Base-by-base conservation (phyloP, 64 coral and sea anemone species). In the Stichodactyla mertensii region DNA sequence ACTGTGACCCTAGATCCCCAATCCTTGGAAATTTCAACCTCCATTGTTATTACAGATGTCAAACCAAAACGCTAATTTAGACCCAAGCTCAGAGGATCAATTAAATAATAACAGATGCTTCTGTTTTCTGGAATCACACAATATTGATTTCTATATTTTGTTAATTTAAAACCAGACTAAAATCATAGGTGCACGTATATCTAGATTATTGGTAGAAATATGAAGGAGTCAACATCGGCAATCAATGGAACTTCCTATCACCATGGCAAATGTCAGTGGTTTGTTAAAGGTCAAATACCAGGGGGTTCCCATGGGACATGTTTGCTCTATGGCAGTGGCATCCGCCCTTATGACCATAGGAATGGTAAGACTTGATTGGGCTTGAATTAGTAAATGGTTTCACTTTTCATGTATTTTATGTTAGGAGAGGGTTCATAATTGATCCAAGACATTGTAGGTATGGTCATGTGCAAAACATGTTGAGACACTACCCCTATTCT, bases 181-280 rank as follows among this genome's bases (percentile, higher is more conserved):
- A 74, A 12, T 31, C 24, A 11, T 74, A 74, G 69, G 69, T 74
- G 69, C 23, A 74, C 7, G 24, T 31, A 45, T 45, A 27, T 27
- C 69, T 74, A 74, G 24, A 14, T 74, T 27, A 69, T 69, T 69
- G 64, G 64, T 69, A 69, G 27, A 74, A 74, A 31, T 31, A 74
- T 74, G 69, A 74, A 27, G 26, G 69, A 74, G 69, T 4, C 69
- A 4, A 74, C 24, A 23, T 9, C 69, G 11, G 69, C 69, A 28
- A 23, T 74, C 69, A 82, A 15, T 55, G 80, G 80, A 82, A n/a
- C 28, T 9, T 20, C 80, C 16, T 84, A 80, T 83, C 93, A 92
- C 62, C 90, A 95, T 71, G 82, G 90, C 85, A 95, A 95, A 95
- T 87, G 90, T 20, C 93, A 95, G 62, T 92, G 89, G 93, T 95